A percentile compares a stretch with the other conserved stretches of the same genome.
Conservation (phyloP, 2,113 vertebrate genomes). For the Scophthalmus maximus region DNA sequence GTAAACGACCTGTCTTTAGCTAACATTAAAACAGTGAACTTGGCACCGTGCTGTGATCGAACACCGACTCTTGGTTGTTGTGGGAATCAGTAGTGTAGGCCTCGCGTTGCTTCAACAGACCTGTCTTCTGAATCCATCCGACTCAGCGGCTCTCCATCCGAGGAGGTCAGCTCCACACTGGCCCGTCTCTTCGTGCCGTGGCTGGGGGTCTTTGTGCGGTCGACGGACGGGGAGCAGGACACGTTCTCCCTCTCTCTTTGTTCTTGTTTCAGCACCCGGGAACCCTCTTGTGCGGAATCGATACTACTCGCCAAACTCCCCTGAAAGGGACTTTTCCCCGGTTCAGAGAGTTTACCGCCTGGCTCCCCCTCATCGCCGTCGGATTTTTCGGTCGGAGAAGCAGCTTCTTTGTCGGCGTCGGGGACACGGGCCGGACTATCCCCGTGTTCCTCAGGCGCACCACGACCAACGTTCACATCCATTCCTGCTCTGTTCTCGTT, state of each 20-base stretch:
- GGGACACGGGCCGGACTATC: background rate
- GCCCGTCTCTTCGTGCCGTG: constrained; percentile 70
- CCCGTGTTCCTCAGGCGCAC: constrained; percentile 22
- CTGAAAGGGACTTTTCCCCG: constrained; percentile 64
- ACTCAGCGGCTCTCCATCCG: constrained; percentile 92
- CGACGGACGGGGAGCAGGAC: constrained; percentile 62
- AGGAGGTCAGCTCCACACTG: constrained; percentile 84
- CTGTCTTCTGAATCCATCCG: constrained; percentile 98
- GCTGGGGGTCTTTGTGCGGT: constrained; percentile 61
- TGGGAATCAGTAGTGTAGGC: background rate
- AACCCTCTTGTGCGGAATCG: constrained; percentile 69
- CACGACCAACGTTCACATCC: constrained; percentile 56
- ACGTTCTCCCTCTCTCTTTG: constrained; percentile 80
- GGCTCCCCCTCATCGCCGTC: constrained; percentile 2
- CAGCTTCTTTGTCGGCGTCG: constrained; percentile 19
- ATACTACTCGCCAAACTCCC: constrained; percentile 65
- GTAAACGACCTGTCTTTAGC: too few relatives aligned
- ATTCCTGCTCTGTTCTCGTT: constrained; percentile 61
- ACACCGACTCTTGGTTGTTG: background rate
- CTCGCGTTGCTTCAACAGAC: constrained; percentile 78
- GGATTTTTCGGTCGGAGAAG: background rate
- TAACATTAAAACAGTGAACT: background rate
- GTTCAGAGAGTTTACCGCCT: constrained; percentile 42
- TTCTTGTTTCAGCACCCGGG: constrained; percentile 76
- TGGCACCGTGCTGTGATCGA: constrained; percentile 4